A percentile compares a stretch with the other conserved stretches of the same genome.
phyloP scores from a whole-genome alignment of 1,140 invertebrate species.

The Drosophila ercepeae region DNA sequence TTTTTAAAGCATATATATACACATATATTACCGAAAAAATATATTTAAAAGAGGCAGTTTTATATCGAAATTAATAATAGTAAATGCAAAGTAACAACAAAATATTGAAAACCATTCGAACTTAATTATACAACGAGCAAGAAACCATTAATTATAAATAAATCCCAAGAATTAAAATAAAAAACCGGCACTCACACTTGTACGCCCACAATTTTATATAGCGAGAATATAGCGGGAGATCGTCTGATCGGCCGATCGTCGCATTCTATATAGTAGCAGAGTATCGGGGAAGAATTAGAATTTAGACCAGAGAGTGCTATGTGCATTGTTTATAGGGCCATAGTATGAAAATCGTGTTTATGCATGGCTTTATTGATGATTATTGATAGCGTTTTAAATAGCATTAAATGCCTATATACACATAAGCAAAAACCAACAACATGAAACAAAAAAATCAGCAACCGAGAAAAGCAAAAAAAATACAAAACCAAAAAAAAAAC shows the following conservation, averaged over 20 bases:
- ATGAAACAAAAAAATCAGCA: slow-evolving; percentile 21
- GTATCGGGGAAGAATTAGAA: slow-evolving; percentile 62
- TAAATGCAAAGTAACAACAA: slow-evolving; percentile 59
- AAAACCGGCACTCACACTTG: slow-evolving; percentile 38
- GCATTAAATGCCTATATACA: slow-evolving; percentile 80
- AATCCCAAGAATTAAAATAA: slow-evolving; percentile 20
- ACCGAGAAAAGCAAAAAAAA: slow-evolving; percentile 17
- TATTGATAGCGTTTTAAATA: slow-evolving; percentile 82
- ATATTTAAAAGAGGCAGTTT: slow-evolving; percentile 70
- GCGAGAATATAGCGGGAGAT: slow-evolving; percentile 39
- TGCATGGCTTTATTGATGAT: slow-evolving; percentile 81
- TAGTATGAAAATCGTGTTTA: slow-evolving; percentile 78
- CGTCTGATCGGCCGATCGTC: slow-evolving; percentile 15
- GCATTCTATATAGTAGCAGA: slow-evolving; percentile 19
- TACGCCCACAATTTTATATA: slow-evolving; percentile 66
- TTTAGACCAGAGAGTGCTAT: slow-evolving; percentile 77
- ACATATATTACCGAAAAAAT: slow-evolving; percentile 61
- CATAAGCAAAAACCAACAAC: slow-evolving; percentile 55
- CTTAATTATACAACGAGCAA: slow-evolving; percentile 83
- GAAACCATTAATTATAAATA: slow-evolving; percentile 60
- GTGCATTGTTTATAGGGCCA: slow-evolving; percentile 79
- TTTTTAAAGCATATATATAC: slow-evolving; percentile 77
- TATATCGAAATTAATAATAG: slow-evolving; percentile 81
- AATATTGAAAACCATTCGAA: slow-evolving; percentile 83
- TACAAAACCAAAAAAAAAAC: slow-evolving; percentile 37